These are phyloP conservation scores for Eurytoma californica DNA, from an alignment of 2,888 invertebrate species.

Conservation along the genomic window DNA sequence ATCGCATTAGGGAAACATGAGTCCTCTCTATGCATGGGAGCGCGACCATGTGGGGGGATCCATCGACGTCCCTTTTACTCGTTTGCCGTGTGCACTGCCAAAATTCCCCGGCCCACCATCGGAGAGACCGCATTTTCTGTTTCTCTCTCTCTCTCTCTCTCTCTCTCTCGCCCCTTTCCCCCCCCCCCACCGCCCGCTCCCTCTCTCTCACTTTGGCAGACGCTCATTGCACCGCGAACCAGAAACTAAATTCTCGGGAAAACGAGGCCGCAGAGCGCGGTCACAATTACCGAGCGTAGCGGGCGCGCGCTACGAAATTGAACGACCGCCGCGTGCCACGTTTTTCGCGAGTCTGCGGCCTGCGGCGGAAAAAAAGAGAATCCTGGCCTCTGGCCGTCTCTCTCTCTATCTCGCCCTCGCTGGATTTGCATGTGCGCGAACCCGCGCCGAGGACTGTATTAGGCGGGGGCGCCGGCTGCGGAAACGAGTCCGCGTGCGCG, in stretches of 20 bases:
- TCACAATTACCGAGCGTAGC: conserved; percentile 68
- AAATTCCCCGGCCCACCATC: neutral
- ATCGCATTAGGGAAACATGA: conserved; percentile 64
- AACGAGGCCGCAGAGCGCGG: conserved; percentile 69
- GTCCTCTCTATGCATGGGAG: conserved; percentile 40
- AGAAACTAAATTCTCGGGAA: conserved; percentile 69
- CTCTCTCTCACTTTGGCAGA: neutral
- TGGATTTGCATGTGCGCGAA: neutral
- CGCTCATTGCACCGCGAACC: conserved; percentile 59
- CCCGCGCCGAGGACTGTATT: neutral
- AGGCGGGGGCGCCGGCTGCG: neutral
- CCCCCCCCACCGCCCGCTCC: neutral
- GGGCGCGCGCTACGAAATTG: conserved; percentile 66
- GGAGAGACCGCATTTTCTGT: conserved; percentile 23
- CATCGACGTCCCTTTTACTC: conserved; percentile 14
- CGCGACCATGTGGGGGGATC: conserved; percentile 26
- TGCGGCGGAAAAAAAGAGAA: conserved; percentile 12
- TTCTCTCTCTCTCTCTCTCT: conserved; percentile 8
- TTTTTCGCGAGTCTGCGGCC: conserved; percentile 64
- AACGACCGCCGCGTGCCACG: conserved; percentile 63
- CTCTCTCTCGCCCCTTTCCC: neutral
- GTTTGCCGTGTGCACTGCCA: neutral
- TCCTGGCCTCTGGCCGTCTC: neutral
- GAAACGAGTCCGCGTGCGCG: neutral
- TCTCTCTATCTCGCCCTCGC: neutral